Conservation (phyloP, 2,888 invertebrate genomes). For the Altica lythri region DNA sequence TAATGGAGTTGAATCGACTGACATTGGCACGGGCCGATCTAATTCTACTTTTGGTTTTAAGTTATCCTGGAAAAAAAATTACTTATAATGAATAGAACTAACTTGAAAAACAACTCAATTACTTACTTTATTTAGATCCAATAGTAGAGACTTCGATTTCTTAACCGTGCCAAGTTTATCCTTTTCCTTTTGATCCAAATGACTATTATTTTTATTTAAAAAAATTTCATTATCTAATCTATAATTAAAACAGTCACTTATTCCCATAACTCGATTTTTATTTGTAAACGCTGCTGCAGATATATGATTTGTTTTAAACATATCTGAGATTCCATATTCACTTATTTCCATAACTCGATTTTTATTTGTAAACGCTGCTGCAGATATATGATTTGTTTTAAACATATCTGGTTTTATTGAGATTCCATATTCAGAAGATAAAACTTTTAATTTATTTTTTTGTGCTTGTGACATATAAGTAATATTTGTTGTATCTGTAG, state of each 20-base stretch:
- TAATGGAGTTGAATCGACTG: conserved; percentile 53
- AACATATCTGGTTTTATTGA: conserved; percentile 44
- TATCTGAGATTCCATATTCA: conserved; percentile 61
- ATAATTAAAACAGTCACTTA: conserved; percentile 44
- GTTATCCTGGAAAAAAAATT: conserved; percentile 3
- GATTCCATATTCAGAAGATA: conserved; percentile 66
- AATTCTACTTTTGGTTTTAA: conserved; percentile 21
- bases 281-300: conserved; percentile 43
- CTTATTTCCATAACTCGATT: conserved; percentile 49
- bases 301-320: conserved; percentile 29
- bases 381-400: conserved; percentile 32
- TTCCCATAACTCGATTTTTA: conserved; percentile 48
- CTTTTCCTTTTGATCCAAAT: conserved; percentile 11
- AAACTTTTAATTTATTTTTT: conserved; percentile 64
- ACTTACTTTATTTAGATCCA: conserved; percentile 45
- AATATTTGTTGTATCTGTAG: conserved; percentile 38
- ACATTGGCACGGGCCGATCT: conserved; percentile 52
- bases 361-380: conserved; percentile 44
- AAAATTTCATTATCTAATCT: conserved; percentile 46
- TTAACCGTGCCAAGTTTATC: conserved; percentile 25
- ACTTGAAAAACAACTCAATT: too few species aligned
- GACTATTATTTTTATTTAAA: conserved; percentile 42
- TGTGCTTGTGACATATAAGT: conserved; percentile 64
- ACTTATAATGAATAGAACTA: background rate
- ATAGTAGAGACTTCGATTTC: conserved; percentile 41